Conservation (phyloP, 2,888 invertebrate genomes). For the Cephus runcator region DNA sequence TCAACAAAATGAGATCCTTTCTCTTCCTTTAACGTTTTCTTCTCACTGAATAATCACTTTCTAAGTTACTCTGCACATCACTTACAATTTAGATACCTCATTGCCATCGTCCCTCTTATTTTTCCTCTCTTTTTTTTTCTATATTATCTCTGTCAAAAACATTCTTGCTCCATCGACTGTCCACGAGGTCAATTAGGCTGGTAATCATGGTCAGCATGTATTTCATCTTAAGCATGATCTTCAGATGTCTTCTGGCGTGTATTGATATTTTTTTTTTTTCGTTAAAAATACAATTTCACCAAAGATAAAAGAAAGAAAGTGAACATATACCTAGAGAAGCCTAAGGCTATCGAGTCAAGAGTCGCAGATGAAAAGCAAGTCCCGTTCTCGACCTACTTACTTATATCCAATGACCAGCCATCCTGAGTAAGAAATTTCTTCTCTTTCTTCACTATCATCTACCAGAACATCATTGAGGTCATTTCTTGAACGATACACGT, state of each 20-base stretch:
- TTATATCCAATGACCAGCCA: neutral
- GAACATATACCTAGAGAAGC: neutral
- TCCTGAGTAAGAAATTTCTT: neutral
- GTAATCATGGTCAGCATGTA: no score
- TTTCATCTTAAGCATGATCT: no score
- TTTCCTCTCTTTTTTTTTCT: neutral
- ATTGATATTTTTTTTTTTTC: neutral
- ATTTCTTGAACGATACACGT: neutral
- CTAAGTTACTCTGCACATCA: neutral
- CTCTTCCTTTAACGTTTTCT: neutral
- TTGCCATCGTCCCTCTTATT: neutral
- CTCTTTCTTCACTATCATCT: neutral
- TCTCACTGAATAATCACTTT: neutral
- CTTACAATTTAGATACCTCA: neutral
- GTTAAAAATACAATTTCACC: neutral
- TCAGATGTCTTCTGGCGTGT: no score
- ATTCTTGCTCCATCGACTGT: neutral
- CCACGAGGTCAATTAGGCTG: neutral
- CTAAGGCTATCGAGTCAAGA: neutral
- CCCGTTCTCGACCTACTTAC: slow-evolving; percentile 62
- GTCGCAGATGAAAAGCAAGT: slow-evolving; percentile 55
- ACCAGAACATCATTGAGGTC: neutral
- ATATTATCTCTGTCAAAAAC: neutral
- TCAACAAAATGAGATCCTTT: neutral
- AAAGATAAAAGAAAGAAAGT: neutral